Evolutionary conservation across 2,113 vertebrate species (phyloP).

Genomic region (Pitta sordida): DNA sequence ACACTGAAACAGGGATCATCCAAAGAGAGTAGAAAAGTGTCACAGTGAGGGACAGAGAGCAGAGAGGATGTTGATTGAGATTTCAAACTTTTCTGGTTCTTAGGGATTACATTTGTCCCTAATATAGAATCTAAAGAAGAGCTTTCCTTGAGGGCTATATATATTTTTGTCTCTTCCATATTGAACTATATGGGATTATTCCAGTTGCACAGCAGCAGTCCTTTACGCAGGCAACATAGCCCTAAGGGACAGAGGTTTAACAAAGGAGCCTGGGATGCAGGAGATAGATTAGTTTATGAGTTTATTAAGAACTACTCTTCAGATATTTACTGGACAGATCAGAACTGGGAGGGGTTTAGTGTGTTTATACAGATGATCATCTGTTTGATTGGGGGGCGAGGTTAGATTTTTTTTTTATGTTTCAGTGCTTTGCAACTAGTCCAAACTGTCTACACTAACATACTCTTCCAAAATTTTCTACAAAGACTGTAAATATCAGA

Average conservation of each 20-base stretch:
- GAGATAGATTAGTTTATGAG: not conserved
- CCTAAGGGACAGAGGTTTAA: not conserved
- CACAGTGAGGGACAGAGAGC: not conserved
- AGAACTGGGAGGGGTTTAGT: fast-evolving
- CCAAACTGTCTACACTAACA: not conserved
- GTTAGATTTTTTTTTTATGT: not conserved
- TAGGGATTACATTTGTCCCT: not conserved
- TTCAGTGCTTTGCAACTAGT: not conserved
- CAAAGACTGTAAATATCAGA: not conserved
- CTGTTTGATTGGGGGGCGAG: fast-evolving
- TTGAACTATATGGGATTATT: not conserved
- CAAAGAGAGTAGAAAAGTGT: not conserved
- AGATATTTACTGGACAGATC: not conserved
- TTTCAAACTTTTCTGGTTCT: not conserved
- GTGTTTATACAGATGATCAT: not conserved
- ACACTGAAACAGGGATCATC: not conserved
- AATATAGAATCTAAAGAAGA: not conserved
- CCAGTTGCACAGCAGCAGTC: not conserved
- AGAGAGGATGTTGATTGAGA: not conserved
- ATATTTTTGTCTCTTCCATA: not conserved
- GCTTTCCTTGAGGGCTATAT: not conserved
- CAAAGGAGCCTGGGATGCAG: not conserved
- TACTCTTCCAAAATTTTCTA: not conserved
- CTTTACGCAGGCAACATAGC: not conserved
- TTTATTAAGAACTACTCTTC: not conserved